A percentile compares a stretch with the other conserved stretches of the same genome.
phyloP scores from a whole-genome alignment of 2,888 invertebrate genomes.

The Yponomeuta evonymella region DNA sequence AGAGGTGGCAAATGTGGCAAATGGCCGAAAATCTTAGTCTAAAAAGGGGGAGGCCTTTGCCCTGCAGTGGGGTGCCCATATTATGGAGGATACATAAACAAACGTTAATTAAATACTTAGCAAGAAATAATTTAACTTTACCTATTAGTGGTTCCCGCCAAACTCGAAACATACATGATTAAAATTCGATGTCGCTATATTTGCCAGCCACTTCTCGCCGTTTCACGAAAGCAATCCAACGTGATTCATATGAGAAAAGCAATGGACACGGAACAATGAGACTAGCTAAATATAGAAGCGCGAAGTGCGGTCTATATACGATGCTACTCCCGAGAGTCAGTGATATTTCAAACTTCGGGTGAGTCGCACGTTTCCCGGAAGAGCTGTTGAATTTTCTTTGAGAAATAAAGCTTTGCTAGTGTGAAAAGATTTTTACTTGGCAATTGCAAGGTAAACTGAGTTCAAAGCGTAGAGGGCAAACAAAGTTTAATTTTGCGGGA shows the following conservation, averaged over 20 bases:
- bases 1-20: too few species aligned
- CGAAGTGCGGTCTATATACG: background rate
- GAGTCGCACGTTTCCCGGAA: background rate
- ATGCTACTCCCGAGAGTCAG: background rate
- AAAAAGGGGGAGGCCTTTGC: too few species aligned
- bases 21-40: too few species aligned
- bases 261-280: background rate
- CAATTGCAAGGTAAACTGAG: background rate
- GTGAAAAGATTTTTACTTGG: background rate
- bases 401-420: too few species aligned
- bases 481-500: background rate
- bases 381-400: background rate
- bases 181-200: background rate
- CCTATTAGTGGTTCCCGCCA: background rate
- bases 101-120: background rate
- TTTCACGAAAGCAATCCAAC: background rate
- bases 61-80: too few species aligned
- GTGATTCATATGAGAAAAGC: background rate
- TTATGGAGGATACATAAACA: too few species aligned
- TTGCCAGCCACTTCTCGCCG: background rate
- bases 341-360: slow-evolving; percentile 2
- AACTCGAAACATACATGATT: background rate
- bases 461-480: background rate
- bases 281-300: background rate
- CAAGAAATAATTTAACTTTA: background rate